Base-by-base conservation (phyloP, 2,797 vertebrate species). In the Carduelis carduelis region DNA sequence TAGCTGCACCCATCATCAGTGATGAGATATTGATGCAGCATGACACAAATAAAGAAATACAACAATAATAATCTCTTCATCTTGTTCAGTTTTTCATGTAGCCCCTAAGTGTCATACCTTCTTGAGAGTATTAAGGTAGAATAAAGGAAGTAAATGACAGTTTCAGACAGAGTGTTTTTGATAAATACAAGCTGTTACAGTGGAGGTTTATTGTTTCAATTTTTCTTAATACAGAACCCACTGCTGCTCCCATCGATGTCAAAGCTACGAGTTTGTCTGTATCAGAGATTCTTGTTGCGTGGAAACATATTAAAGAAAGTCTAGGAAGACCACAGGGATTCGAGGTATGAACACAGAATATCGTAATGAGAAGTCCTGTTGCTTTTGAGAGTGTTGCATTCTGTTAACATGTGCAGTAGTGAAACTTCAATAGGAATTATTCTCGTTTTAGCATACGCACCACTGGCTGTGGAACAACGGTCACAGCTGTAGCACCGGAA, bases 281-380 rank as follows among this genome's bases (percentile, higher is more conserved):
- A 72, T 99, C 99, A 22, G 99, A 99, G 98, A 98, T 99, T 85
- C 98, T 98, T 81, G 98, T 99, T 93, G 98, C 96, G 2, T 99
- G 99, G 99, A 99, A 98, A 97, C 98, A 98, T 18, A 98, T 98
- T 63, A 98, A 98, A 96, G 99, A 99, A 46, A 99, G 99, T 57
- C 98, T 99, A 44, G 99, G 99, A 98, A 98, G 98, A 98, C 99
- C 99, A 16, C 98, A 98, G 97, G 99, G 98, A 98, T 99, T 99
- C 94, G 99, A 99, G 99, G 99, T 99, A 97, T 97, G 97, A 91
- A 91, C 79, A 63, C 24, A 74, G 89, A 97, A 91, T 93, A 95
- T 43, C 22, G 66, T 90, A 94, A 96, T 52, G 93, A 94, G 85
- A 93, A 84, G 49, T 90, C 69, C 84, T 86, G 60, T 82, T 95